These are phyloP conservation scores for Ypsolopha sequella DNA, from an alignment of 2,888 invertebrate species.

Conservation along the genomic window DNA sequence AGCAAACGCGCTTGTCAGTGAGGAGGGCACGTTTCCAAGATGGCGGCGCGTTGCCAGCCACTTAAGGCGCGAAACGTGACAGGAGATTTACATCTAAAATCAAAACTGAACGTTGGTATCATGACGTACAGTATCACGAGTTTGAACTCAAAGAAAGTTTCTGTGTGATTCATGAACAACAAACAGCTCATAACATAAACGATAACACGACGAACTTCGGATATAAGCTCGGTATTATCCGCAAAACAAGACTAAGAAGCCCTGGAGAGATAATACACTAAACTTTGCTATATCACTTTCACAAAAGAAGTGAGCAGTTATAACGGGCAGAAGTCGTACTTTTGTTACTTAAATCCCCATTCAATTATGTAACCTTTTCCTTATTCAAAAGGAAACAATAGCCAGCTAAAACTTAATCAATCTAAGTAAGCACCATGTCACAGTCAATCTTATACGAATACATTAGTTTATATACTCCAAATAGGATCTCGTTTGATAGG, in stretches of 20 bases:
- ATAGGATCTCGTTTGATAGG: too few relatives aligned
- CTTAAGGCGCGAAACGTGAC: slow-evolving; percentile 52
- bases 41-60: slow-evolving; percentile 40
- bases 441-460: too few relatives aligned
- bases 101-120: neutral
- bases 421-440: too few relatives aligned
- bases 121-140: neutral
- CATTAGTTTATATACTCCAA: too few relatives aligned
- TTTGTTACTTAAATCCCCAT: too few relatives aligned
- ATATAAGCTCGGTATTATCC: neutral
- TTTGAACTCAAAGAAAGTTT: neutral
- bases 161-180: neutral
- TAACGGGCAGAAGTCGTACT: too few relatives aligned
- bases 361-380: too few relatives aligned
- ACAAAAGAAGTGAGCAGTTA: too few relatives aligned
- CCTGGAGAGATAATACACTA: too few relatives aligned
- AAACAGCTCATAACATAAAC: neutral
- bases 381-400: too few relatives aligned
- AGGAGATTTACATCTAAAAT: slow-evolving; percentile 16
- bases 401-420: too few relatives aligned
- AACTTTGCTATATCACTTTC: too few relatives aligned
- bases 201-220: neutral
- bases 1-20: slow-evolving; percentile 18
- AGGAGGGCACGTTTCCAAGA: slow-evolving; percentile 46
- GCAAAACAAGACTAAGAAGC: neutral